These are phyloP conservation scores for Drosophila repletoides DNA, from an alignment of 1,140 invertebrate species.

Conservation along the genomic window DNA sequence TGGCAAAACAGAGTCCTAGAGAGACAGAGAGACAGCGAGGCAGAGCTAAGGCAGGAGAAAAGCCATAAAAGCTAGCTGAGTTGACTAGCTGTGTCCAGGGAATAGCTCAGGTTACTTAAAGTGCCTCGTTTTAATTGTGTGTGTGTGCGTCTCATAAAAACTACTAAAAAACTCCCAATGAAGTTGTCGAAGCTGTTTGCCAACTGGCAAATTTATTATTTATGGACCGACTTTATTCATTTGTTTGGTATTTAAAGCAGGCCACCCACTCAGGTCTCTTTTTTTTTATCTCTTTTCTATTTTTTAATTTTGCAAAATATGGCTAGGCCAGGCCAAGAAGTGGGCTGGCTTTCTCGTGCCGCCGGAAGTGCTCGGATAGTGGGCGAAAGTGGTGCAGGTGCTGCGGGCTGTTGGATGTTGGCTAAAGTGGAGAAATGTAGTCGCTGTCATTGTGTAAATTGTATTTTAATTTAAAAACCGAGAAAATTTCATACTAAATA, in stretches of 20 bases:
- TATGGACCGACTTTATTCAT: slow-evolving; percentile 37
- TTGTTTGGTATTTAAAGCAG: slow-evolving; percentile 32
- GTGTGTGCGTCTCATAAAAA: slow-evolving; percentile 16
- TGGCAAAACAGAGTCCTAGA: background rate
- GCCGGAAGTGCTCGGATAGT: slow-evolving; percentile 23
- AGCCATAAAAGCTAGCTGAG: background rate
- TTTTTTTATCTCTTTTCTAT: too few species aligned
- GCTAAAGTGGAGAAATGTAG: slow-evolving; percentile 19
- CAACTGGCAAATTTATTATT: slow-evolving; percentile 37
- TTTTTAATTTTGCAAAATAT: slow-evolving; percentile 26
- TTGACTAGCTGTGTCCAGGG: slow-evolving; percentile 5
- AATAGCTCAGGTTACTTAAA: slow-evolving; percentile 32
- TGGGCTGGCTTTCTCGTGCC: slow-evolving; percentile 11
- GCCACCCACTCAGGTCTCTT: slow-evolving; percentile 30
- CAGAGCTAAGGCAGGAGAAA: too few species aligned
- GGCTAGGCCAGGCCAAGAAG: slow-evolving; percentile 22
- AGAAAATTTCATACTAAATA: too few species aligned
- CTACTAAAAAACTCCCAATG: background rate
- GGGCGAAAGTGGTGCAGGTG: slow-evolving; percentile 38
- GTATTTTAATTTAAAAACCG: slow-evolving; percentile 20
- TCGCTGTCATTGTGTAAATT: slow-evolving; percentile 22
- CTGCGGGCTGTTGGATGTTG: too few species aligned
- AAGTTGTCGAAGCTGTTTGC: slow-evolving; percentile 10
- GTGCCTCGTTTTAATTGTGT: slow-evolving; percentile 38
- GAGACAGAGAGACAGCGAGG: background rate